These are phyloP conservation scores for Bryconaethiops microstoma DNA, from an alignment of 2,797 vertebrate genomes.

Conservation along the genomic window DNA sequence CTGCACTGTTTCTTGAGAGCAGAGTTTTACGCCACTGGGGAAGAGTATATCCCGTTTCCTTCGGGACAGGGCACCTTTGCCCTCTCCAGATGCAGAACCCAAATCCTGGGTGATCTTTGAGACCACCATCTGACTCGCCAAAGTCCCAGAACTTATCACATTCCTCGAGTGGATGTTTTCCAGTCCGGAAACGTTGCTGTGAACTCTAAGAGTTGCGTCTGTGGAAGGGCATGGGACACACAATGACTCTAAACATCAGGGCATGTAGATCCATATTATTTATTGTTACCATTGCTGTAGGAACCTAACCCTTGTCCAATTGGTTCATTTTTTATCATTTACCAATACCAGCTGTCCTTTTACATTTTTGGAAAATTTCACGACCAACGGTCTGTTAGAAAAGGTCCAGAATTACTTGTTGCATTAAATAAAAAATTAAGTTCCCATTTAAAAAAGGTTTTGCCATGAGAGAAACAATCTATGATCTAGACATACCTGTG, in stretches of 20 bases:
- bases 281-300: too few relatives aligned
- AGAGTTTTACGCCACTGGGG: conserved; percentile 88
- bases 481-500: conserved; percentile 74
- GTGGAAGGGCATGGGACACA: conserved; percentile 35
- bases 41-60: conserved; percentile 83
- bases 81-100: conserved; percentile 45
- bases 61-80: conserved; percentile 67
- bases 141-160: background rate
- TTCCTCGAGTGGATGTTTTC: conserved; percentile 15
- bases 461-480: background rate
- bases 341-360: background rate
- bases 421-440: too few relatives aligned
- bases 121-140: conserved; percentile 1
- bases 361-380: background rate
- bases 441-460: background rate
- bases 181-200: conserved; percentile 33
- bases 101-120: background rate
- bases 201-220: conserved; percentile 49
- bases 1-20: conserved; percentile 85
- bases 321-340: too few relatives aligned
- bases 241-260: background rate
- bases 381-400: background rate
- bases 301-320: background rate
- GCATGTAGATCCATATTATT: background rate
- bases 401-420: too few relatives aligned